Base-by-base conservation (phyloP, 1,140 invertebrate species). In the Pseudomyrmex flavicornis region DNA sequence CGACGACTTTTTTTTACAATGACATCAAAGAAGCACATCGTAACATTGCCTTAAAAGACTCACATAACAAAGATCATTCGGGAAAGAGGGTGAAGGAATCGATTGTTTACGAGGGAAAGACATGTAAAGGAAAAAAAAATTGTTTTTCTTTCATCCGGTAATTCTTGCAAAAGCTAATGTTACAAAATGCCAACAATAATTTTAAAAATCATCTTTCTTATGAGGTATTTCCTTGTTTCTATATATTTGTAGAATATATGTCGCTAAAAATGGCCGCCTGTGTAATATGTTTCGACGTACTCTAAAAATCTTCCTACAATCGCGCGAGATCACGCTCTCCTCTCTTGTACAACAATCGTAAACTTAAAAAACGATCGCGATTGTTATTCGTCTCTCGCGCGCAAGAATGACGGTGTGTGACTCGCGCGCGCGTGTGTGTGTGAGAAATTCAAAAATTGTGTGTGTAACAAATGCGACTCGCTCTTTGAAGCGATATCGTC, bases 111-210 rank as follows among this genome's bases (percentile, higher is more conserved):
- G 35, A 35, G 35, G 35, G 35, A 35, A 35, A 35, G 35, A 35
- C 35, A 35, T 7, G 5, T 35, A 35, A 35, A 0, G 35, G 5
- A 7, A 26, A 20, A 72, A 80, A 80, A 56, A 72, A 80, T 80
- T 26, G 68, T 20, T 72, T 72, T 72, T 8, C 54, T 72, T 44
- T 48, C 20, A 17, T 61, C 35, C 17, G 4, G 10, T 20, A 20
- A 35, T 22, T 13, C 12, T 80, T 80, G 26, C 44, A 80, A 80
- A 80, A 72, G 46, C 54, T n/a, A 62, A n/a, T 17, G 46, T 76
- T 80, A 72, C 69, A 80, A 80, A 72, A 80, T 70, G 44, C 35
- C 50, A 80, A 56, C 56, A 13, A 80, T 72, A 80, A 80, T 48
- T 26, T 70, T 52, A 17, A 26, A 35, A 50, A 35, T 80, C 56